Conservation (phyloP, 2,113 vertebrate genomes). For the Crotalus tigris region DNA sequence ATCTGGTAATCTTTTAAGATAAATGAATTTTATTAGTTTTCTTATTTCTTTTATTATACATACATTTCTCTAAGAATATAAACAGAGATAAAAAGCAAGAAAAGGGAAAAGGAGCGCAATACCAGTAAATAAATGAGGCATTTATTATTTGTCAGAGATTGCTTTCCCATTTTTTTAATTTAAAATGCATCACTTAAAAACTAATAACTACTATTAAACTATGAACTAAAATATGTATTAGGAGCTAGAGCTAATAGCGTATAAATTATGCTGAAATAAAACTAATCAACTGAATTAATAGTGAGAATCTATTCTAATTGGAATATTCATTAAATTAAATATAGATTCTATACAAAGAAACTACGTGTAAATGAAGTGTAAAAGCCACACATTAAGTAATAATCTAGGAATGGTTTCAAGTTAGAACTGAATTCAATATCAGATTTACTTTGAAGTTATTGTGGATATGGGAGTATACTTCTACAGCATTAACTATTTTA, state of each 20-base stretch:
- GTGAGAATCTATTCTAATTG: not conserved
- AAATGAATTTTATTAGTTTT: not conserved
- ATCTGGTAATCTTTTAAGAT: not conserved
- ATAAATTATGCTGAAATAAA: not conserved
- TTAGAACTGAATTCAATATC: not conserved
- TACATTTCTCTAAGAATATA: not conserved
- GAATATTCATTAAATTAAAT: not conserved
- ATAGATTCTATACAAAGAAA: not conserved
- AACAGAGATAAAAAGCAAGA: not conserved
- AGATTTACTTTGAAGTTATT: not conserved
- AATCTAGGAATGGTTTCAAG: not conserved
- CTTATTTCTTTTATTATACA: not conserved
- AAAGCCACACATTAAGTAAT: not conserved
- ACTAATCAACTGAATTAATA: not conserved
- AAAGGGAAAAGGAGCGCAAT: not conserved
- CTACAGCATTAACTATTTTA: not conserved
- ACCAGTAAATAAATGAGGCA: not conserved
- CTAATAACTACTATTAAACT: not conserved
- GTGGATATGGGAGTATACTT: not conserved
- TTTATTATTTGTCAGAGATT: not conserved
- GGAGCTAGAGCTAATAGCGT: not conserved
- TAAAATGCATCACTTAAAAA: not conserved
- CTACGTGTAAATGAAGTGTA: not conserved
- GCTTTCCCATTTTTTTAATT: not conserved
- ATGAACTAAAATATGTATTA: not conserved